These are phyloP conservation scores for Archocentrus centrarchus DNA, from an alignment of 2,113 vertebrate species.

Conservation along the genomic window DNA sequence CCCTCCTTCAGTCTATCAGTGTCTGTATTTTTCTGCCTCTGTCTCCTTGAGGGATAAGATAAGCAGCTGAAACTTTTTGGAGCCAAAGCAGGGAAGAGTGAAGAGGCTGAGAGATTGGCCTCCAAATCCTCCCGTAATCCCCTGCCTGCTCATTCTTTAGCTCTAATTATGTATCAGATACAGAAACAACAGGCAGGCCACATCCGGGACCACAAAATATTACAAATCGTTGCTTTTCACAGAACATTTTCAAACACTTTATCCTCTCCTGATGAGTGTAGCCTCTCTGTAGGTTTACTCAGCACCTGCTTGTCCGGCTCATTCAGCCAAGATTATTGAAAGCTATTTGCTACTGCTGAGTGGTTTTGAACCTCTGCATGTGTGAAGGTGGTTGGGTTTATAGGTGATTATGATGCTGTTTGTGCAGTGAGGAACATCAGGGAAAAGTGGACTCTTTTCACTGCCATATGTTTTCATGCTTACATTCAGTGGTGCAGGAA, in stretches of 20 bases:
- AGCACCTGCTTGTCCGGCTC: constrained; percentile 22
- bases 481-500: neutral
- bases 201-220: constrained; percentile 19
- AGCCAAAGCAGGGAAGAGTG: constrained; percentile 32
- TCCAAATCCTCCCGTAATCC: constrained; percentile 65
- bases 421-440: constrained; percentile 32
- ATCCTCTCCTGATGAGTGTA: constrained; percentile 15
- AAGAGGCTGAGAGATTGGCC: constrained; percentile 40
- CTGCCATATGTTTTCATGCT: constrained; percentile 31
- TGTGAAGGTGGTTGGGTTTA: constrained; percentile 29
- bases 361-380: constrained; percentile 25
- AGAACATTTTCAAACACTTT: constrained; percentile 16
- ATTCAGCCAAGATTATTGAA: constrained; percentile 15
- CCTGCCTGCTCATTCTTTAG: constrained; percentile 50
- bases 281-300: constrained; percentile 14
- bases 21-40: constrained; percentile 29
- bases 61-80: constrained; percentile 58
- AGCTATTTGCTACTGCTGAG: constrained; percentile 25
- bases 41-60: constrained; percentile 57
- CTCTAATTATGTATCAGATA: constrained; percentile 64
- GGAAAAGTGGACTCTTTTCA: neutral
- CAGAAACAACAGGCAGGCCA: constrained; percentile 26
- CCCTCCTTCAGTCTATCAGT: constrained; percentile 34
- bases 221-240: constrained; percentile 31
- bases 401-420: constrained; percentile 16